Conservation (phyloP, 2,888 invertebrate species). For the Heterodera filipjevi region DNA sequence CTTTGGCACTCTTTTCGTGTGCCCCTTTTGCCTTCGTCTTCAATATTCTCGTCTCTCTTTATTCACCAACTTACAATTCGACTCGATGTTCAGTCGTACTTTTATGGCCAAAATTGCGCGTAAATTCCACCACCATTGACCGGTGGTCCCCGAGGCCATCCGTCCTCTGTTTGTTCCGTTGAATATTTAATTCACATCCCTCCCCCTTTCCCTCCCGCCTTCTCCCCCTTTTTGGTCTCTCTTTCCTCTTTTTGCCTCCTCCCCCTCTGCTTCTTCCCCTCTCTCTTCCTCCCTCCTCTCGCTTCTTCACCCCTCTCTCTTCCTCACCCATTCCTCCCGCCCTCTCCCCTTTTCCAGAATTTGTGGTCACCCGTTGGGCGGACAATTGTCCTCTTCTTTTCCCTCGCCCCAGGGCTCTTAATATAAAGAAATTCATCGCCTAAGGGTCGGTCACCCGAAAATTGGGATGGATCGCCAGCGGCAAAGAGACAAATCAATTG, state of each 20-base stretch:
- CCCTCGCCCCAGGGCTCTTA: constrained; percentile 8
- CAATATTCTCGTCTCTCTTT: not conserved
- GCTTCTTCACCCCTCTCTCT: not conserved
- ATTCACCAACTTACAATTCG: not conserved
- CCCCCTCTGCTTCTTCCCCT: not conserved
- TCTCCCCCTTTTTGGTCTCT: not conserved
- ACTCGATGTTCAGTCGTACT: not conserved
- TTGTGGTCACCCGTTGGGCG: not conserved
- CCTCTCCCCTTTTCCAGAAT: not conserved
- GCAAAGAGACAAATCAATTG: not conserved
- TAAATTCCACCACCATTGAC: not conserved
- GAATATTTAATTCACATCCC: constrained; percentile 10
- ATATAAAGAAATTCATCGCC: constrained; percentile 10
- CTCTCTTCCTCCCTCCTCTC: not conserved
- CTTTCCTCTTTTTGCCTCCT: no score
- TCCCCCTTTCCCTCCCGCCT: not conserved
- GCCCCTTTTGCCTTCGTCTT: not conserved
- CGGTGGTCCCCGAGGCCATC: not conserved
- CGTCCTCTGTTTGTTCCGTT: constrained; percentile 7
- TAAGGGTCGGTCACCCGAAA: constrained; percentile 11
- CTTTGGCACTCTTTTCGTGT: no score
- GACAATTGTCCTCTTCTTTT: constrained; percentile 4
- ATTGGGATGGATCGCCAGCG: not conserved
- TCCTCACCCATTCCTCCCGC: not conserved
- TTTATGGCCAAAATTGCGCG: constrained; percentile 10